Evolutionary conservation across 1,140 invertebrate genomes (phyloP), one percentile per base, ranked within the genome.

Genomic region (Acromyrmex heyeri): DNA sequence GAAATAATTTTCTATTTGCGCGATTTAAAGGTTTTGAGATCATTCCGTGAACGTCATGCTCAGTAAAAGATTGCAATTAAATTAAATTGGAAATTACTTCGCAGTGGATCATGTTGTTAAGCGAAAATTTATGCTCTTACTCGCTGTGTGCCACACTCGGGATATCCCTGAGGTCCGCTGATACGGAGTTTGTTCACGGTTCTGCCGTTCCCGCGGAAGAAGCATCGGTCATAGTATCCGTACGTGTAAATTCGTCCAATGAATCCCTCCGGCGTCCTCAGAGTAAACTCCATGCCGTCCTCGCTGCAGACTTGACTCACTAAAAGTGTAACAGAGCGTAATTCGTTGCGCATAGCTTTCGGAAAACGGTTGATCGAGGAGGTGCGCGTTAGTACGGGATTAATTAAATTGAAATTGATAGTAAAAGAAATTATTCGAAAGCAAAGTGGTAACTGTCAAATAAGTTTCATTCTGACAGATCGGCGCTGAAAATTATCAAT

Each of bases 281-380:
- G 95, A 2, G 97, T 98, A 91, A 99, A 99, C 94, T 98, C 98
- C 98, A 99, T 99, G 0, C 98, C 98, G 94, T 98, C 98, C 95
- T 98, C 98, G 91, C 97, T 98, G 94, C 98, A 99, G 0, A 97
- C 97, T 96, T 99, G 98, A 78, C 97, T 97, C 50, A 99, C 98
- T 98, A 91, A 8, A 95, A 95, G 64, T 7, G 65, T 38, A 86
- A 70, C 78, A 85, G 44, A 88, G 34, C 7, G 75, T 24, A 72
- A 67, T 86, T 88, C 50, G 59, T 61, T 12, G n/a, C 27, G 30
- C 34, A 16, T 5, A 50, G n/a, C 38, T 67, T n/a, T 48, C 24
- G 67, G 12, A 64, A 59, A 65, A 85, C n/a, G 8, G n/a, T 70
- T 1, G 61, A 30, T 53, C 14, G 10, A 16, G 14, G 12, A 67